phyloP scores from a whole-genome alignment of 2,113 vertebrate species.

The Onychostruthus taczanowskii region DNA sequence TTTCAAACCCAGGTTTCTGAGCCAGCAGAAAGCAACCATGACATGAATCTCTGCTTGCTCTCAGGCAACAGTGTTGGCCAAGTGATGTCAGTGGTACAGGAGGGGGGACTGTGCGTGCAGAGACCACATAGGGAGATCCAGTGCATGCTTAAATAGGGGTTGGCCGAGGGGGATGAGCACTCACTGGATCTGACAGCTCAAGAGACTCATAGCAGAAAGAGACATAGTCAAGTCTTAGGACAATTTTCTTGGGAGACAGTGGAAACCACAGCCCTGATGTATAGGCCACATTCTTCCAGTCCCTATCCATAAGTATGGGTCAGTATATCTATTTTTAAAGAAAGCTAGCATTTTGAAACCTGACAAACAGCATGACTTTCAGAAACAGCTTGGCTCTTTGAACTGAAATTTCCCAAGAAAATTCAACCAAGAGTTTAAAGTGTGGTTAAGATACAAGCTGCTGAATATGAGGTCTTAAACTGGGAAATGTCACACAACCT shows the following conservation, averaged over 20 bases:
- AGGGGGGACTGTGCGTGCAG: not conserved
- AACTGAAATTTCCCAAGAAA: not conserved
- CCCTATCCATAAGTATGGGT: not conserved
- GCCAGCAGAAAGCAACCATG: accelerated
- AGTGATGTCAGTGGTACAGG: not conserved
- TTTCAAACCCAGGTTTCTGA: not conserved
- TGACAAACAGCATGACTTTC: not conserved
- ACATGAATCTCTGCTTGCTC: not conserved
- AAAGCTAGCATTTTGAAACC: not conserved
- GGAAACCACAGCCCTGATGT: not conserved
- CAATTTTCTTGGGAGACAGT: not conserved
- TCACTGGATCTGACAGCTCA: not conserved
- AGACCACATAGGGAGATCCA: not conserved
- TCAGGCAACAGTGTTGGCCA: not conserved
- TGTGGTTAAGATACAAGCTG: constrained; percentile 1
- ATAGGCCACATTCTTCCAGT: not conserved
- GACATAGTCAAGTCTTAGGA: not conserved
- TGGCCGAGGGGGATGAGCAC: not conserved
- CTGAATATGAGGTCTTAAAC: constrained; percentile 36
- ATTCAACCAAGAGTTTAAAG: constrained; percentile 12
- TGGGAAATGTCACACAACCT: constrained; percentile 29
- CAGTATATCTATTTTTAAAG: not conserved
- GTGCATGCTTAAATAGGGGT: not conserved
- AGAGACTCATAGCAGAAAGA: not conserved
- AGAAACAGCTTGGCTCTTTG: not conserved